A percentile compares a stretch with the other conserved stretches of the same genome.
Evolutionary conservation across 1,140 invertebrate species (phyloP).

Genomic region (Eulimnadia texana): DNA sequence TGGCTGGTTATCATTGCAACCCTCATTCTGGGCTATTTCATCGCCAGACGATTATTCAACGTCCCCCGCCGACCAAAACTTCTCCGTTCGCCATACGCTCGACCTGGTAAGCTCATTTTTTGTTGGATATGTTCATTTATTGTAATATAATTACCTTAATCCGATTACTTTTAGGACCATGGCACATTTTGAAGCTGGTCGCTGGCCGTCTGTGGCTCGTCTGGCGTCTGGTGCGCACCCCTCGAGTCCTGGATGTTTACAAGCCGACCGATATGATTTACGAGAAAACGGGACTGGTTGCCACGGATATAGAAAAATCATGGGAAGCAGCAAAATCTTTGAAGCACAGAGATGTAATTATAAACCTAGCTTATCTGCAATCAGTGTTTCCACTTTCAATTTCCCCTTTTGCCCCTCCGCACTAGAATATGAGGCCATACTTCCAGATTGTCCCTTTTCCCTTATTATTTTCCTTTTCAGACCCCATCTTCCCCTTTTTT

Average conservation of each 20-base stretch:
- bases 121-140: not conserved
- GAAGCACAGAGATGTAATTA: constrained; percentile 11
- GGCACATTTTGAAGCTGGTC: constrained; percentile 12
- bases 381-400: too few relatives aligned
- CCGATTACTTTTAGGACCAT: constrained; percentile 5
- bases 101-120: constrained; percentile 4
- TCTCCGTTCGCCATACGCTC: constrained; percentile 10
- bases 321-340: constrained; percentile 10
- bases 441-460: too few relatives aligned
- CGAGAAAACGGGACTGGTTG: constrained; percentile 5
- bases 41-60: not conserved
- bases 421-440: too few relatives aligned
- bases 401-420: too few relatives aligned
- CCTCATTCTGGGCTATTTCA: not conserved
- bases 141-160: not conserved
- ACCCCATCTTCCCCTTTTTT: too few relatives aligned
- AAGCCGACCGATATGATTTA: constrained; percentile 4
- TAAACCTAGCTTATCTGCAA: too few relatives aligned
- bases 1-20: not conserved
- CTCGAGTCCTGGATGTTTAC: constrained; percentile 3
- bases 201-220: constrained; percentile 4
- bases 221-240: constrained; percentile 4
- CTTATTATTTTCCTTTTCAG: too few relatives aligned
- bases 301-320: constrained; percentile 13
- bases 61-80: constrained; percentile 11